Conservation (phyloP, 2,113 vertebrate species). For the Centropristis striata region DNA sequence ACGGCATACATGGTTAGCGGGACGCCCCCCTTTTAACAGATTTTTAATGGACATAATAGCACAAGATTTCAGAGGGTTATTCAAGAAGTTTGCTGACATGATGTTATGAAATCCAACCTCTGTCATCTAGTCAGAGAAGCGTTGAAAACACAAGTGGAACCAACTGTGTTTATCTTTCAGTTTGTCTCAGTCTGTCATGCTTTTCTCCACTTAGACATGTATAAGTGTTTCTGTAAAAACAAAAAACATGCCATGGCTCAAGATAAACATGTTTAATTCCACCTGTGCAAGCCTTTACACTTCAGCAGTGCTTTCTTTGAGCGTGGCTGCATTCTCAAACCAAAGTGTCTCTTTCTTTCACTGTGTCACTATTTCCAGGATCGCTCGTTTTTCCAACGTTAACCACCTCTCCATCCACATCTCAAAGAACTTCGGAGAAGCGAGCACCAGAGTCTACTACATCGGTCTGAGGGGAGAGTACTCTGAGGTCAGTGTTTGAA, state of each 20-base stretch:
- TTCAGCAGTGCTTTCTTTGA: background rate
- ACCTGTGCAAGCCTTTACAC: background rate
- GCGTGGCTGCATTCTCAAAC: background rate
- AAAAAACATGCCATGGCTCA: background rate
- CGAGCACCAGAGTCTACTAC: slow-evolving; percentile 93
- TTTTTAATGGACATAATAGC: no score
- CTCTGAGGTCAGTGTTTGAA: slow-evolving; percentile 87
- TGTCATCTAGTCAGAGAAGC: background rate
- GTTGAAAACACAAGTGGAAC: slow-evolving; percentile 17
- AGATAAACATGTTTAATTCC: background rate
- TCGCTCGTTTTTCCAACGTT: slow-evolving; percentile 94
- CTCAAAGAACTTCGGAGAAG: slow-evolving; percentile 94
- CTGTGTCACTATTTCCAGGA: slow-evolving; percentile 81
- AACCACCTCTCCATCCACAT: slow-evolving; percentile 96
- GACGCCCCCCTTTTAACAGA: no score
- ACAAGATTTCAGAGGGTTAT: no score
- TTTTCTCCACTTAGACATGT: background rate
- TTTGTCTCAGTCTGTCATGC: background rate
- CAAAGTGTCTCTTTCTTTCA: background rate
- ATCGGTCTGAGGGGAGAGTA: slow-evolving; percentile 96
- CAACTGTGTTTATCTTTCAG: slow-evolving; percentile 1
- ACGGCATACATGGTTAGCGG: no score
- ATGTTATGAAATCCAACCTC: slow-evolving; percentile 22
- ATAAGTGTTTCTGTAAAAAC: background rate
- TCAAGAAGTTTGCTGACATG: no score